phyloP scores from a whole-genome alignment of 2,888 invertebrate genomes.

The Catocala fraxini region DNA sequence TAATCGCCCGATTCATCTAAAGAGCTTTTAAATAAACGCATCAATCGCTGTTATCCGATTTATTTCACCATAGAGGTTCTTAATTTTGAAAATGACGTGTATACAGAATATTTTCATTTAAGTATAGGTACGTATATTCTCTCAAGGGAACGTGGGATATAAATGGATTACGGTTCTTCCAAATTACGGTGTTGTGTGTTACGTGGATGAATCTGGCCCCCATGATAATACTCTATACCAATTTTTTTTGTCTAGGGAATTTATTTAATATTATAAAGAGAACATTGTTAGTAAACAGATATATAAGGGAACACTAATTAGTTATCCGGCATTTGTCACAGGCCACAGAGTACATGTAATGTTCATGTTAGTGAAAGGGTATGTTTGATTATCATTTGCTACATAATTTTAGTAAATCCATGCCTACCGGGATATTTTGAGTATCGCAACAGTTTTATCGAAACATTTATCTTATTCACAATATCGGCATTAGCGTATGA shows the following conservation, averaged over 20 bases:
- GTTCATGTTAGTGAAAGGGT: too few species aligned
- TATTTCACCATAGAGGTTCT: constrained; percentile 35
- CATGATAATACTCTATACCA: constrained; percentile 34
- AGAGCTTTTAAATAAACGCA: constrained; percentile 34
- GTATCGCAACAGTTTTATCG: too few species aligned
- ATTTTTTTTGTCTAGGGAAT: constrained; percentile 22
- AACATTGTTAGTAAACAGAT: not conserved
- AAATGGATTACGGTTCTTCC: constrained; percentile 53
- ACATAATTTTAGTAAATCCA: too few species aligned
- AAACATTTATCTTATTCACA: too few species aligned
- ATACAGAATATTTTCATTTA: constrained; percentile 35
- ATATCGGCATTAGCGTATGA: too few species aligned
- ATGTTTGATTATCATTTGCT: too few species aligned
- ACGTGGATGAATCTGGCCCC: constrained; percentile 44
- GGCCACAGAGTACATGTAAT: too few species aligned
- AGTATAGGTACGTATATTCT: constrained; percentile 22
- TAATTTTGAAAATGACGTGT: constrained; percentile 47
- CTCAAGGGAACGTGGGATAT: constrained; percentile 41
- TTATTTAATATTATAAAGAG: constrained; percentile 1
- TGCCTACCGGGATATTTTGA: too few species aligned
- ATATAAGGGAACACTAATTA: not conserved
- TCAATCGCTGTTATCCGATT: constrained; percentile 38
- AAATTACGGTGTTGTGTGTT: constrained; percentile 48
- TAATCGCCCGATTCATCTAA: constrained; percentile 21
- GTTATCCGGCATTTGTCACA: too few species aligned